Conservation (phyloP, 2,888 invertebrate species). For the Polymixis lichenea region DNA sequence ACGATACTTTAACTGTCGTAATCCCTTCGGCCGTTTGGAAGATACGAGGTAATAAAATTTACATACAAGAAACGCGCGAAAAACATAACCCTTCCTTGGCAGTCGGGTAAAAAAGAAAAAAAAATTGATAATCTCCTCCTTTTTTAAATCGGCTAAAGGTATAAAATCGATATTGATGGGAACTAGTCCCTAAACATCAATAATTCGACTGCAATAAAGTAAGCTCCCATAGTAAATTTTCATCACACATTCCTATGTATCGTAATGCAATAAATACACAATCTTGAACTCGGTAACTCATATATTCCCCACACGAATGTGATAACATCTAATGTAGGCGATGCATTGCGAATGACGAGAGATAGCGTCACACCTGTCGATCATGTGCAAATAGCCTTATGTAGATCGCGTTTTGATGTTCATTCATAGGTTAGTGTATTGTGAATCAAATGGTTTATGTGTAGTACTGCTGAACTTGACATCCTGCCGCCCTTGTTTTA, state of each 20-base stretch:
- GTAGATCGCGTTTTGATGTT: neutral
- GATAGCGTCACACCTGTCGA: conserved; percentile 21
- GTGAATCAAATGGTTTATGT: neutral
- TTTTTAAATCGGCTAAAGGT: too few species aligned
- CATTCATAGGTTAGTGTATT: conserved; percentile 6
- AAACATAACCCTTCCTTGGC: too few species aligned
- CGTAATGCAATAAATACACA: conserved; percentile 8
- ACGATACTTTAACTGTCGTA: too few species aligned
- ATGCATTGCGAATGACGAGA: conserved; percentile 36
- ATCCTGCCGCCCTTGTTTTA: neutral
- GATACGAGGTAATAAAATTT: too few species aligned
- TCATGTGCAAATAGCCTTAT: conserved; percentile 30
- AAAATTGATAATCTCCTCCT: too few species aligned
- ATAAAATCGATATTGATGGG: neutral
- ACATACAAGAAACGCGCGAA: too few species aligned
- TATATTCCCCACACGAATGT: conserved; percentile 42
- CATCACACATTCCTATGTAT: neutral
- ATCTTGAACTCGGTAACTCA: conserved; percentile 4
- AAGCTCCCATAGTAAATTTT: neutral
- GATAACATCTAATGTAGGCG: conserved; percentile 51
- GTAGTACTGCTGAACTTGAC: neutral
- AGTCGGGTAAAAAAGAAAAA: too few species aligned
- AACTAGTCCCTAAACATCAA: too few species aligned
- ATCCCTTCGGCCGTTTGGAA: too few species aligned
- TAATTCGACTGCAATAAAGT: neutral